These are phyloP conservation scores for Synergus laeviventris DNA, from an alignment of 2,888 invertebrate genomes.

Conservation along the genomic window DNA sequence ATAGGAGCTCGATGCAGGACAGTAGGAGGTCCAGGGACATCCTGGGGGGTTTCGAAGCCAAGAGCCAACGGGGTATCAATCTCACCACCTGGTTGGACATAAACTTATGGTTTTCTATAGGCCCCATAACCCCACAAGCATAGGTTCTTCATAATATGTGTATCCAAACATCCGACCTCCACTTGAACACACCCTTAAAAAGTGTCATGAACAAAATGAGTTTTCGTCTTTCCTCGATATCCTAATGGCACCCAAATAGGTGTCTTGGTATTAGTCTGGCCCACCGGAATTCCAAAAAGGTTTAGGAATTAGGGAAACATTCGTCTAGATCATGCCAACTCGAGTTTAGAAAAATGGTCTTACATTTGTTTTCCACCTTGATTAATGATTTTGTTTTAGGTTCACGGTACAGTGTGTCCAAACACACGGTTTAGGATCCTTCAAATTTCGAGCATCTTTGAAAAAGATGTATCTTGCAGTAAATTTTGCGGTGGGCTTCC, in stretches of 20 bases:
- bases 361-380: background rate
- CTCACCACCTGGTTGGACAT: slow-evolving; percentile 63
- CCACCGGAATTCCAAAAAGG: background rate
- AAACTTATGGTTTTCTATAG: slow-evolving; percentile 37
- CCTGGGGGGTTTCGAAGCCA: slow-evolving; percentile 55
- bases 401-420: background rate
- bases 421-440: background rate
- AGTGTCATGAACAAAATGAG: slow-evolving; percentile 10
- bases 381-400: slow-evolving; percentile 9
- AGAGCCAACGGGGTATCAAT: slow-evolving; percentile 61
- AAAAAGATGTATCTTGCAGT: too few relatives aligned
- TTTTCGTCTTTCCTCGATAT: slow-evolving; percentile 35
- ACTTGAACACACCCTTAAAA: background rate
- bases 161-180: slow-evolving; percentile 8
- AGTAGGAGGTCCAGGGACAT: slow-evolving; percentile 63
- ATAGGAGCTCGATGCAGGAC: slow-evolving; percentile 51
- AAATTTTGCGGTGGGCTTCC: background rate
- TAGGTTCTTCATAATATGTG: background rate
- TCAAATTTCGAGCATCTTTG: too few relatives aligned
- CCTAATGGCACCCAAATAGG: slow-evolving; percentile 17
- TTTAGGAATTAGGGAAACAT: slow-evolving; percentile 3
- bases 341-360: background rate
- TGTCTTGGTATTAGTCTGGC: slow-evolving; percentile 19
- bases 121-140: background rate
- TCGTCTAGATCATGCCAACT: background rate